Evolutionary conservation across 2,113 vertebrate species (phyloP).

Genomic region (Anhinga rufa): DNA sequence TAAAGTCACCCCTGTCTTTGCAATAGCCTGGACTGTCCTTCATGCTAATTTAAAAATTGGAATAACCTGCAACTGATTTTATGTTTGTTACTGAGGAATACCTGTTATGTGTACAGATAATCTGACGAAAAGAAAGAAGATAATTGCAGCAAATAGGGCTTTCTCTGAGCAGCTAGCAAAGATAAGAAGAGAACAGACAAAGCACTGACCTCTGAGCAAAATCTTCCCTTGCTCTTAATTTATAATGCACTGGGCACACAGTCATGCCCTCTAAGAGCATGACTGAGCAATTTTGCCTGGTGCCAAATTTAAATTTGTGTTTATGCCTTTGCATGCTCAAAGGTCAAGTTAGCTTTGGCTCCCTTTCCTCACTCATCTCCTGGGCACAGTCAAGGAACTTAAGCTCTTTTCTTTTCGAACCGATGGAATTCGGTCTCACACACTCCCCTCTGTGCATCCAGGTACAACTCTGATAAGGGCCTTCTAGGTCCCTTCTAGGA

Average conservation of each 20-base stretch:
- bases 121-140: not conserved
- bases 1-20: not conserved
- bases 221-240: not conserved
- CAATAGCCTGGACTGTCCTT: no score
- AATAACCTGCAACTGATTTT: not conserved
- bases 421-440: not conserved
- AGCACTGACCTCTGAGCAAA: not conserved
- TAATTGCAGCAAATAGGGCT: fast-evolving
- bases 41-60: not conserved
- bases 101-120: fast-evolving
- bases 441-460: not conserved
- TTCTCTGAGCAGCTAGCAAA: not conserved
- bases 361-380: not conserved
- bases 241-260: no score
- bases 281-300: not conserved
- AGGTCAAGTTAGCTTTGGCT: not conserved
- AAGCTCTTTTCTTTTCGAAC: not conserved
- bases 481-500: not conserved
- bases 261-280: not conserved
- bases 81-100: not conserved
- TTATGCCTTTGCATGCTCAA: not conserved
- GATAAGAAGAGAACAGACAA: not conserved
- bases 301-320: not conserved
- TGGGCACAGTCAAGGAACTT: not conserved
- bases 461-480: not conserved